These are phyloP conservation scores for Agrypnia vestita DNA, from an alignment of 1,140 invertebrate species.

Conservation along the genomic window DNA sequence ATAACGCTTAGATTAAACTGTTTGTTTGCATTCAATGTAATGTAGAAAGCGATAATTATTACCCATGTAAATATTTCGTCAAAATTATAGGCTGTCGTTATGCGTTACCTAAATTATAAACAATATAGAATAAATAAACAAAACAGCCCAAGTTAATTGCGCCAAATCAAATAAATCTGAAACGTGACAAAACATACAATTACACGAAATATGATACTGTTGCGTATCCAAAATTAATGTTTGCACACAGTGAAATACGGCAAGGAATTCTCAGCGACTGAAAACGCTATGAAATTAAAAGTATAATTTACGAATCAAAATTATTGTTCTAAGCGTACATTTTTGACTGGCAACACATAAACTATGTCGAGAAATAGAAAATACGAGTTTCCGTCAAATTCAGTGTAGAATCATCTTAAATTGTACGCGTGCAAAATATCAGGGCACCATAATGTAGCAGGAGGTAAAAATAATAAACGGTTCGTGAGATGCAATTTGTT, in stretches of 20 bases:
- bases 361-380: slow-evolving; percentile 22
- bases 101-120: too few species aligned
- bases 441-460: slow-evolving; percentile 36
- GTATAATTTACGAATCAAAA: slow-evolving; percentile 29
- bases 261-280: not conserved
- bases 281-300: slow-evolving; percentile 29
- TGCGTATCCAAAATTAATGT: not conserved
- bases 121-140: slow-evolving; percentile 2
- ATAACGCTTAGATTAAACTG: too few species aligned
- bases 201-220: slow-evolving; percentile 19
- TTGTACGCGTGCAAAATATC: slow-evolving; percentile 53
- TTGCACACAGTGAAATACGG: slow-evolving; percentile 11
- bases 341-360: slow-evolving; percentile 37
- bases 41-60: too few species aligned
- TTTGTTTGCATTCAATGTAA: too few species aligned
- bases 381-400: slow-evolving; percentile 25
- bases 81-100: too few species aligned
- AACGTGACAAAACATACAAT: slow-evolving; percentile 14
- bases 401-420: slow-evolving; percentile 50
- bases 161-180: slow-evolving; percentile 5
- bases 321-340: slow-evolving; percentile 14
- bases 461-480: slow-evolving; percentile 55
- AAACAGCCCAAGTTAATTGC: slow-evolving; percentile 18
- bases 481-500: slow-evolving; percentile 56
- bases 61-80: too few species aligned